Conservation (phyloP, 2,888 invertebrate genomes). For the Diadegma fenestrale region DNA sequence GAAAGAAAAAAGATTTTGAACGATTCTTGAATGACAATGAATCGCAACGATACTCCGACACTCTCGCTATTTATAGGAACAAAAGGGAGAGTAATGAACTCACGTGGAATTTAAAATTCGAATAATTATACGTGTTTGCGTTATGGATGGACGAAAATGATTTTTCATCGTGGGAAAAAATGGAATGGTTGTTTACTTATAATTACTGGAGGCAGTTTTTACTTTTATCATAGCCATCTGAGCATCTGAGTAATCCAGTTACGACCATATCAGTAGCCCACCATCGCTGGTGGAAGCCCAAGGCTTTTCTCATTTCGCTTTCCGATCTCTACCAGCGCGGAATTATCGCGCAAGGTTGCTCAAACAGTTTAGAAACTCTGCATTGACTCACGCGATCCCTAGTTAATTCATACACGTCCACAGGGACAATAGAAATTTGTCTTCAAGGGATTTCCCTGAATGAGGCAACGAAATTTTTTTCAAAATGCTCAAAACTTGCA, state of each 20-base stretch:
- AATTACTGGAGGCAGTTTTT: neutral
- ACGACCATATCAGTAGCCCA: neutral
- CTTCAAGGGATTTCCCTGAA: neutral
- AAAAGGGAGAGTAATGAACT: conserved; percentile 40
- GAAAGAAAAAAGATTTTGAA: conserved; percentile 21
- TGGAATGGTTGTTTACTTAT: neutral
- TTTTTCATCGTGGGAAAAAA: neutral
- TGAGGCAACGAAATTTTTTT: too few relatives aligned
- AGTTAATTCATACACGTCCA: conserved; percentile 8
- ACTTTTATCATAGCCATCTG: neutral
- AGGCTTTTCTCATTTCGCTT: conserved; percentile 56
- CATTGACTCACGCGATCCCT: conserved; percentile 55
- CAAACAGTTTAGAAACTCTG: conserved; percentile 44
- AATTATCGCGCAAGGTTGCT: conserved; percentile 47
- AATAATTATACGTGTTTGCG: conserved; percentile 1
- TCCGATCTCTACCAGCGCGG: conserved; percentile 17
- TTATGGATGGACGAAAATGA: neutral
- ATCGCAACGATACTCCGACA: conserved; percentile 15
- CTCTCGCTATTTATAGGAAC: neutral
- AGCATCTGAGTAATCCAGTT: neutral
- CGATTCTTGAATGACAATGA: conserved; percentile 46
- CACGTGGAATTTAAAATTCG: conserved; percentile 8
- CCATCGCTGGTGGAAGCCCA: neutral
- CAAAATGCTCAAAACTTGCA: too few relatives aligned
- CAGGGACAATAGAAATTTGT: neutral